A percentile compares a stretch with the other conserved stretches of the same genome.
Conservation (phyloP, 2,797 vertebrate genomes). For the Onychomys torridus region DNA sequence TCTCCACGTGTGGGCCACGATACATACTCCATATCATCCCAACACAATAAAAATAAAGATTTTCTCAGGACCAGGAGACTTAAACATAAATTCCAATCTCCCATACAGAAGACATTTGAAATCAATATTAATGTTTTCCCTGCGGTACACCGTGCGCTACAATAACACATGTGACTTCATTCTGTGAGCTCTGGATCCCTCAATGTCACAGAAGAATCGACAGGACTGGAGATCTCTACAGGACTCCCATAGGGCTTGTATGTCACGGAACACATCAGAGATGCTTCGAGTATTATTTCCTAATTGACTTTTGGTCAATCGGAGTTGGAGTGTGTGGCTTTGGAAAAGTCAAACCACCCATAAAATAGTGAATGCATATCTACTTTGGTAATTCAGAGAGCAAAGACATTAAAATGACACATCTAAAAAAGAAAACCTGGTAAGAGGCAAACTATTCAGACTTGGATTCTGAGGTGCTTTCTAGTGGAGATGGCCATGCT, state of each 20-base stretch:
- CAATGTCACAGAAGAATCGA: background rate
- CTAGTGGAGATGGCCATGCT: background rate
- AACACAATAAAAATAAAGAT: background rate
- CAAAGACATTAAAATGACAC: background rate
- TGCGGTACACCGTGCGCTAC: background rate
- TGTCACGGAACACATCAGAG: background rate
- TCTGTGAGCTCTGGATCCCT: background rate
- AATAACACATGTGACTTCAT: background rate
- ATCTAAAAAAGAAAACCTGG: background rate
- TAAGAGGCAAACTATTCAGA: background rate
- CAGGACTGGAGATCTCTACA: background rate
- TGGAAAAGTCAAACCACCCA: background rate
- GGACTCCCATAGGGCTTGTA: background rate
- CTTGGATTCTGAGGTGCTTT: background rate
- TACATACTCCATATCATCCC: background rate
- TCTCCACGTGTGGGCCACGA: background rate
- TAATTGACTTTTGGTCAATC: constrained; percentile 11
- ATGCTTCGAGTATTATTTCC: background rate
- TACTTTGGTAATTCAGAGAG: background rate
- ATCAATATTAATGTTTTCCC: background rate
- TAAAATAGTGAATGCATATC: background rate
- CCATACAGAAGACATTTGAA: background rate
- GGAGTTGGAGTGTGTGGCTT: background rate
- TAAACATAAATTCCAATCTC: background rate
- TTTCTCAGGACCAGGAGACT: background rate